Base-by-base conservation (phyloP, 2,888 invertebrate species). In the Callimorpha dominula region DNA sequence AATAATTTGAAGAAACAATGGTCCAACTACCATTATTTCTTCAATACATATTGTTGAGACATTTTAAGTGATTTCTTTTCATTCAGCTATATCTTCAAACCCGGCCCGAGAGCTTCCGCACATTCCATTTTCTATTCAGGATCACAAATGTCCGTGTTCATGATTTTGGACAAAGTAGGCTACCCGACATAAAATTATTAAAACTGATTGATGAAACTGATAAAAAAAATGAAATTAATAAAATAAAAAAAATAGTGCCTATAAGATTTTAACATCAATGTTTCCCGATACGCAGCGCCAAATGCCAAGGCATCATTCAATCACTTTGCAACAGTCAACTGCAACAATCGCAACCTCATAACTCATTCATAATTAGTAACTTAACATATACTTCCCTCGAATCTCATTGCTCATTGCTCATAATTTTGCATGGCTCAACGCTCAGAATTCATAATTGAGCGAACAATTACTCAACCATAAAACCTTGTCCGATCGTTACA, bases 381-480 rank as follows among this genome's bases (percentile, higher is more conserved):
- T 20, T 17, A 40, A 20, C 57, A 68, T 65, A 60, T 68, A 68
- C 49, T 72, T 72, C 15, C 15, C 57, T 46, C 49, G 65, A 42
- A 60, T 67, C 66, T 67, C 66, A 71, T 46, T 57, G 20, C 43
- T 43, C 57, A 72, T 79, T 75, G 73, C 70, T 82, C 78, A 81
- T 77, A 83, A 81, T 72, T 79, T 70, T 62, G 57, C 63, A 71
- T 50, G 20, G 62, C n/a, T 43, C 70, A 76, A 31, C 20, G 62
- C 50, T 64, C 52, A 68, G 5, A 68, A 68, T 11, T 68, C 43
- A 60, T 46, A 68, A 68, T 46, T 82, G 74, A 75, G 79, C 77
- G 64, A 64, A 74, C 69, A 73, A 79, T 84, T 84, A 80, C 73
- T 84, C 64, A 70, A 68, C 73, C 74, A 75, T 81, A 76, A 78